phyloP scores from a whole-genome alignment of 2,888 invertebrate genomes.

The Limnephilus marmoratus region DNA sequence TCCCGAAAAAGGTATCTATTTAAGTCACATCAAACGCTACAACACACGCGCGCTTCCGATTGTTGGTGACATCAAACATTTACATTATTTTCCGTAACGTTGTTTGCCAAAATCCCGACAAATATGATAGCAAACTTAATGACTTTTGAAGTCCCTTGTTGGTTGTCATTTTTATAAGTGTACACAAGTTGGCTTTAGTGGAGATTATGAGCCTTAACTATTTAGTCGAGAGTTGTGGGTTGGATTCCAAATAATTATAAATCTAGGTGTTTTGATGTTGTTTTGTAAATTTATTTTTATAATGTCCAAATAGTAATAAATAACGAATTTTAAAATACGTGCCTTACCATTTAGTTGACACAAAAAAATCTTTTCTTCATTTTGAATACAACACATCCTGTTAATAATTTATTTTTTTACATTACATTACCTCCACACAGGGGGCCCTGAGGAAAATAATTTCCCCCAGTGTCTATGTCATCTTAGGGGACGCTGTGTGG shows the following conservation, averaged over 20 bases:
- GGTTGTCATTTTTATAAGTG: background rate
- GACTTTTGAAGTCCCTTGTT: background rate
- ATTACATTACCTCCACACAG: no score
- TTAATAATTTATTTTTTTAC: no score
- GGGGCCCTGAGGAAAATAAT: no score
- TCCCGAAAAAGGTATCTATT: background rate
- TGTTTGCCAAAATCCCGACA: background rate
- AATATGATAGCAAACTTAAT: background rate
- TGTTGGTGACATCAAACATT: slow-evolving; percentile 22
- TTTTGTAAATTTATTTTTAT: no score
- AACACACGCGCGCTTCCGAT: slow-evolving; percentile 15
- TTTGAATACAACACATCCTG: no score
- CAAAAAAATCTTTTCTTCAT: no score
- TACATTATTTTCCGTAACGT: background rate
- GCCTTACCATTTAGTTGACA: no score
- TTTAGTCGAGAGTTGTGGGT: background rate
- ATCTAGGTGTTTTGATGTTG: no score
- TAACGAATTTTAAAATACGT: no score
- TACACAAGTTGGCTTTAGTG: background rate
- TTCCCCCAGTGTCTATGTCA: no score
- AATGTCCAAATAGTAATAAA: no score
- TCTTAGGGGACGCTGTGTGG: no score
- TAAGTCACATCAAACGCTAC: slow-evolving; percentile 26
- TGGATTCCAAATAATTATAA: background rate
- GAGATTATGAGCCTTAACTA: background rate